Base-by-base conservation (phyloP, 2,797 vertebrate species). In the Chromobotia macracanthus region DNA sequence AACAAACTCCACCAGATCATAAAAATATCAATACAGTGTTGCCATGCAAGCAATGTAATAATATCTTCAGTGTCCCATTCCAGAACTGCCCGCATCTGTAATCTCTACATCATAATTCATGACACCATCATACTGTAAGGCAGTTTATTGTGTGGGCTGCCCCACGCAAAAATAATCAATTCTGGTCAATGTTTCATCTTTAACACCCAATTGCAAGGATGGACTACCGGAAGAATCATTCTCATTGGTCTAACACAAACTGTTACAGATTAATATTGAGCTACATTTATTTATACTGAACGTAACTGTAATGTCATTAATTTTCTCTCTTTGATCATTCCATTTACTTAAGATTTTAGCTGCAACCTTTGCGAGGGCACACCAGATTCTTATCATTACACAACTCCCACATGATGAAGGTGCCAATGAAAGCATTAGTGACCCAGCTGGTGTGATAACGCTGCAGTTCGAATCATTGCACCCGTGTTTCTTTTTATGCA, bases 371-470 rank as follows among this genome's bases (percentile, higher is more conserved):
- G 35, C 46, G 4, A 31, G 72, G 71, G 58, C 77, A 71, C 10
- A 48, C 67, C 76, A 78, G 76, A 78, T 78, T 44, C 31, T 70
- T 53, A 63, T 15, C 60, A 64, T 28, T 31, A 65, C 18, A 0
- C 68, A 72, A 65, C 68, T 56, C 77, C 60, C 77, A 72, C 68
- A 46, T 31, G 51, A 72, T 51, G 15, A 53, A 70, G 67, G 66
- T 78, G 76, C 56, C 19, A 31, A 70, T 51, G 76, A 51, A 51
- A 70, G 56, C 77, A 79, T 72, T 79, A 72, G 77, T 79, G 77
- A 79, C 77, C 77, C 77, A 79, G 68, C 77, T 64, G 76, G 71
- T 55, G 65, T 73, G 67, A 35, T 67, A 72, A 72, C 60, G 51
- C n/a, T 71, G 68, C 4, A 35, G 61, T 79, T 63, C n/a, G 35